Conservation (phyloP, 2,888 invertebrate species). For the Hirtodrosophila cameraria region DNA sequence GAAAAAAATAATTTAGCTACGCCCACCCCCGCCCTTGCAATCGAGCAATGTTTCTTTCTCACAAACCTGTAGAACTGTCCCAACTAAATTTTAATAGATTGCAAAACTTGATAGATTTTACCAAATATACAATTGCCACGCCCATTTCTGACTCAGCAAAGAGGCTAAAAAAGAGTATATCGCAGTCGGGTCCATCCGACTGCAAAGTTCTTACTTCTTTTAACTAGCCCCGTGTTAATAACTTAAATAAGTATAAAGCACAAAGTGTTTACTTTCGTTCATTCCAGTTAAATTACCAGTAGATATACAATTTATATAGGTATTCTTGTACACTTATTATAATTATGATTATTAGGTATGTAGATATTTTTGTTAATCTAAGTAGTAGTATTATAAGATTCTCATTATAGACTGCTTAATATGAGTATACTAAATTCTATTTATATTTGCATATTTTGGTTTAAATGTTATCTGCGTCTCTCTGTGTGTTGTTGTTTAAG, state of each 20-base stretch:
- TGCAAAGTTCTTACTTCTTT: no score
- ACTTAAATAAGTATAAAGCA: conserved; percentile 77
- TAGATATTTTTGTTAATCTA: conserved; percentile 1
- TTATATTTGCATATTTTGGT: conserved; percentile 1
- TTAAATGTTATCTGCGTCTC: background rate
- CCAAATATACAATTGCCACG: no score
- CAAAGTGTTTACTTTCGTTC: conserved; percentile 69
- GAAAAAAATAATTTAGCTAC: no score
- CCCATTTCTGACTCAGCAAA: no score
- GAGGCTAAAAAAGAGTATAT: no score
- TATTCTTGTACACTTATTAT: conserved; percentile 32
- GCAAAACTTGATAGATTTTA: no score
- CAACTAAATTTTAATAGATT: no score
- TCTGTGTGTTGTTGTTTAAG: conserved; percentile 85
- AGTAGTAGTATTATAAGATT: conserved; percentile 1
- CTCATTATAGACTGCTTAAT: background rate
- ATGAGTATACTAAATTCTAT: background rate
- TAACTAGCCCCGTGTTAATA: conserved; percentile 21
- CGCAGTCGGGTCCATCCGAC: no score
- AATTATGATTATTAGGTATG: no score
- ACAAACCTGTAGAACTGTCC: no score
- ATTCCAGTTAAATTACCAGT: conserved; percentile 46
- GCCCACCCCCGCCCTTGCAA: no score
- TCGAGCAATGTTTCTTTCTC: no score
- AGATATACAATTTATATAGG: conserved; percentile 34